Conservation (phyloP, 1,140 invertebrate species). For the Chymomyza costata region DNA sequence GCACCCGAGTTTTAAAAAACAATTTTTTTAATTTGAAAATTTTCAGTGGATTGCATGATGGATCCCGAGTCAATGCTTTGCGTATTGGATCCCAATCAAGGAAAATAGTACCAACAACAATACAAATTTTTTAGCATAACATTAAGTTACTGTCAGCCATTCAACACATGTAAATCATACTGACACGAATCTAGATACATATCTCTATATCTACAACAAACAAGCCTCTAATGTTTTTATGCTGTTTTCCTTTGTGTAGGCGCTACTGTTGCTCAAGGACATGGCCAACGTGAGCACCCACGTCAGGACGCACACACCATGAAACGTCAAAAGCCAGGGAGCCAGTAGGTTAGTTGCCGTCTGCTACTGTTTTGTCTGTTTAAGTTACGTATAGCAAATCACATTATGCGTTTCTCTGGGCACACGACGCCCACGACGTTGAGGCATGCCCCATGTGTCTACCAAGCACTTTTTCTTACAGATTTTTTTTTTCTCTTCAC, state of each 20-base stretch:
- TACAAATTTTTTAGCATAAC: too few species aligned
- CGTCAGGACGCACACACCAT: too few species aligned
- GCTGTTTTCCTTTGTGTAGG: too few species aligned
- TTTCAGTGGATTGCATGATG: constrained; percentile 45
- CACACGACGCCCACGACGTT: constrained; percentile 2
- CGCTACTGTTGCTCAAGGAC: too few species aligned
- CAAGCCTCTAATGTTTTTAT: too few species aligned
- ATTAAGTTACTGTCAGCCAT: too few species aligned
- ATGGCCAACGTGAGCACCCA: too few species aligned
- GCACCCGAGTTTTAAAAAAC: constrained; percentile 2
- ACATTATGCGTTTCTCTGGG: constrained; percentile 40
- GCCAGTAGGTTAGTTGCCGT: constrained; percentile 9
- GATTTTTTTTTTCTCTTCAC: not conserved
- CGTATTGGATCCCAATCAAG: constrained; percentile 32
- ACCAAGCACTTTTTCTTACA: not conserved
- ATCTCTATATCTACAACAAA: too few species aligned
- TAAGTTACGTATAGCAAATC: constrained; percentile 45
- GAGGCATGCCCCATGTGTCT: not conserved
- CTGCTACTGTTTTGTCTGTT: constrained; percentile 5
- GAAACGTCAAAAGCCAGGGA: constrained; percentile 6
- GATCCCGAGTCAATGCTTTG: constrained; percentile 42
- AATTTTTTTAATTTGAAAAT: constrained; percentile 17
- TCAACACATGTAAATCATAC: too few species aligned
- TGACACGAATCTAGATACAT: too few species aligned
- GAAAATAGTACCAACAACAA: too few species aligned